Percentiles rank a stretch among this genome's conserved stretches.
Evolutionary conservation across 2,113 vertebrate species (phyloP).

Genomic region (Cynoglossus semilaevis): DNA sequence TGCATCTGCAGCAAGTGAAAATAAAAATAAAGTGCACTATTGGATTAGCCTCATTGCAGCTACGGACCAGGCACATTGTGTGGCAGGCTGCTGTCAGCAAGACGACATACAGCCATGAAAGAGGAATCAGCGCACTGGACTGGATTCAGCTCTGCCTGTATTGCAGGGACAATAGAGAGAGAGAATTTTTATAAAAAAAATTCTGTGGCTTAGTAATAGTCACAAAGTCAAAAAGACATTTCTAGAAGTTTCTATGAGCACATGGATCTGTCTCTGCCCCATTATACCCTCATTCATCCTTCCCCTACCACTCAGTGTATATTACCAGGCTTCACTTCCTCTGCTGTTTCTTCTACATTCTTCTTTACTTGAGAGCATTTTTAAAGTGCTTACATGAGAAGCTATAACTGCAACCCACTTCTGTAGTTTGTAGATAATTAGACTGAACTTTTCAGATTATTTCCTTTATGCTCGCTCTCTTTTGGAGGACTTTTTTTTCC

Average conservation of each 20-base stretch:
- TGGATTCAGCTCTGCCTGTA: constrained; percentile 28
- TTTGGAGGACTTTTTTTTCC: constrained; percentile 13
- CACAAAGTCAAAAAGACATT: constrained; percentile 19
- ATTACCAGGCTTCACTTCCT: constrained; percentile 19
- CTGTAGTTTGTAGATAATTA: constrained; percentile 43
- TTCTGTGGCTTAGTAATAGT: constrained; percentile 23
- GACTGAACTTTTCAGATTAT: constrained; percentile 42
- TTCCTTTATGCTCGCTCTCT: constrained; percentile 31
- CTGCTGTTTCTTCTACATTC: background rate
- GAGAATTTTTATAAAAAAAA: constrained; percentile 24
- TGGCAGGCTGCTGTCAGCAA: constrained; percentile 41
- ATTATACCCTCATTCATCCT: constrained; percentile 26
- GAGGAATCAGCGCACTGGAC: constrained; percentile 10
- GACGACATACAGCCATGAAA: constrained; percentile 34
- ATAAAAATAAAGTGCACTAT: constrained; percentile 49
- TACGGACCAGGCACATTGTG: constrained; percentile 28
- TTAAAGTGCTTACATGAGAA: constrained; percentile 32
- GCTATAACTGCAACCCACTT: constrained; percentile 9
- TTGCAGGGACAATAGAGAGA: constrained; percentile 18
- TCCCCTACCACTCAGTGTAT: background rate
- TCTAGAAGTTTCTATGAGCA: constrained; percentile 17
- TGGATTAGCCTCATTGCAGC: constrained; percentile 45
- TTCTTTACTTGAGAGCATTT: constrained; percentile 25
- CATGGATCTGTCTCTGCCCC: constrained; percentile 6
- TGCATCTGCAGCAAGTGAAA: constrained; percentile 34